Evolutionary conservation across 2,888 invertebrate genomes (phyloP), one percentile per base, ranked within the genome.

Genomic region (Cosmia trapezina): DNA sequence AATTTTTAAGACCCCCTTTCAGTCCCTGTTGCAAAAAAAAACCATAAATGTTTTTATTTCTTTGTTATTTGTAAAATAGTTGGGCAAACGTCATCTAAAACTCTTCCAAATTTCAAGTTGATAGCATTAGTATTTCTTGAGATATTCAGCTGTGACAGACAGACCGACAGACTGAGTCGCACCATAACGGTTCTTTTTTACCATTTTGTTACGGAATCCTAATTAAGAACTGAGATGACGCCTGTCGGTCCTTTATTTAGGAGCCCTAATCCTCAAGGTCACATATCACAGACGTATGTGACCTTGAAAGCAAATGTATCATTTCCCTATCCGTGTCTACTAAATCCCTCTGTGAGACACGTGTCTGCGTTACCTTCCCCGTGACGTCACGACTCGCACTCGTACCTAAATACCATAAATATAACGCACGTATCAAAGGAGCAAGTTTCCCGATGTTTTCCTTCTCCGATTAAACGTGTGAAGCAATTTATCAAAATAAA

Each of bases 401-500:
- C 2, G 14, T 54, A 41, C 22, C 11, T 37, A 51, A 57, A 60
- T 12, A 57, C 53, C 49, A 66, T 70, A 70, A 49, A 62, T 56
- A 71, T 14, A 37, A 41, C 11, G 47, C 45, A 64, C 37, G 56
- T 73, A 61, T 67, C 67, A 72, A 72, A 84, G 81, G 84, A 70
- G 56, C 54, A 84, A 81, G 64, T 62, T 70, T 57, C 66, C 70
- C 76, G 70, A 81, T 84, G 81, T 81, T 81, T 81, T 84, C 80
- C 80, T 81, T 62, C 65, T 49, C 64, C 84, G 84, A 81, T 84
- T 76, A 84, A 84, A 81, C 61, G 81, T 65, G 84, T 81, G 56
- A 76, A 81, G 80, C 81, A 80, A 81, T 81, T 81, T 81, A 81
- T 81, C 84, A 83, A 83, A 83, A 81, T 81, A 84, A 81, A 81